Evolutionary conservation across 2,888 invertebrate genomes (phyloP).

Genomic region (Dorcus parallelipipedus): DNA sequence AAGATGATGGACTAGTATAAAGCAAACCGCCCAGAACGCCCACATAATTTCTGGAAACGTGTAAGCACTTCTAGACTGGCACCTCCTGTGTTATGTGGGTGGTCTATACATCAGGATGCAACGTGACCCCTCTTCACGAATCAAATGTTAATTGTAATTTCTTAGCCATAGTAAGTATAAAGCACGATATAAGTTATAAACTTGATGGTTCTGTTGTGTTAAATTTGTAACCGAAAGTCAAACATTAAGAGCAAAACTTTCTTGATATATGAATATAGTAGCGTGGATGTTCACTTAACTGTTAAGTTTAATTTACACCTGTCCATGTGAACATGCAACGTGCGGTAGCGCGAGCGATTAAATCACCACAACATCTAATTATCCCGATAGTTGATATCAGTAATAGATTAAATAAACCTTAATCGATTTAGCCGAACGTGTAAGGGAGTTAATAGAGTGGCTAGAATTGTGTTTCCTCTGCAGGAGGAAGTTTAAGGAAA

Average conservation of each 20-base stretch:
- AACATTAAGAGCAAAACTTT: too few relatives aligned
- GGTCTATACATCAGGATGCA: background rate
- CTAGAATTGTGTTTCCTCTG: slow-evolving; percentile 14
- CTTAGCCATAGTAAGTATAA: background rate
- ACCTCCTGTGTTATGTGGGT: background rate
- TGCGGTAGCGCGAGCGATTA: slow-evolving; percentile 6
- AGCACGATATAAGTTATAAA: background rate
- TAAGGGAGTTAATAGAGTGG: slow-evolving; percentile 20
- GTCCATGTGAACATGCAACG: too few relatives aligned
- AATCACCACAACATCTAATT: slow-evolving; percentile 19
- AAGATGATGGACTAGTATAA: too few relatives aligned
- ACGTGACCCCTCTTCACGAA: background rate
- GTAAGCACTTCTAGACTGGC: background rate
- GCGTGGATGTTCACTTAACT: background rate
- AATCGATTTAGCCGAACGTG: slow-evolving; percentile 26
- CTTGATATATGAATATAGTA: too few relatives aligned
- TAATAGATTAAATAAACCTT: slow-evolving; percentile 28
- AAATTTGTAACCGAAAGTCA: too few relatives aligned
- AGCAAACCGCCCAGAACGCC: too few relatives aligned
- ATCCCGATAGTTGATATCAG: slow-evolving; percentile 19
- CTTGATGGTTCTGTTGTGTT: background rate
- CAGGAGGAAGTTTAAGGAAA: slow-evolving; percentile 11
- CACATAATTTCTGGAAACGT: background rate
- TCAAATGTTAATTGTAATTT: background rate
- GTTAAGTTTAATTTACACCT: background rate